Evolutionary conservation across 2,113 vertebrate species (phyloP).

Genomic region (Balaeniceps rex): DNA sequence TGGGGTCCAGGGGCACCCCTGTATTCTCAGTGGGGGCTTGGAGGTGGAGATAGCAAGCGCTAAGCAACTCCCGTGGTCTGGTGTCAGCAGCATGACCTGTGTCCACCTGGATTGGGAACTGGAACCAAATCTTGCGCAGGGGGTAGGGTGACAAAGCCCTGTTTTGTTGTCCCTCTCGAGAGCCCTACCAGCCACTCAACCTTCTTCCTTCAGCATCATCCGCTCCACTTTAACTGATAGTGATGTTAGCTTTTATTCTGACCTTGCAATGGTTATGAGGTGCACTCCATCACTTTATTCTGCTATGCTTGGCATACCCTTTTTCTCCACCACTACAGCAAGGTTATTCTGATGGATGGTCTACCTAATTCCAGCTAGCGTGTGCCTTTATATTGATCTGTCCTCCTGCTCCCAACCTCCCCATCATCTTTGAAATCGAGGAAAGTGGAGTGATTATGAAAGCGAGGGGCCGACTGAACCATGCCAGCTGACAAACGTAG

Average conservation of each 20-base stretch:
- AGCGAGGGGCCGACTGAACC: background rate
- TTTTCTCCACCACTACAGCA: background rate
- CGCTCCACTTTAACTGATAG: background rate
- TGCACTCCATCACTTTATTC: background rate
- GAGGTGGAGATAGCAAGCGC: rapidly evolving
- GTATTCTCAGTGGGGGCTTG: background rate
- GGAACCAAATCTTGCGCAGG: background rate
- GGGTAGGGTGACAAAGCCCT: background rate
- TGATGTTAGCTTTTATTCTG: background rate
- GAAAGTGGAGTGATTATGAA: background rate
- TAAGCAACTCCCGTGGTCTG: background rate
- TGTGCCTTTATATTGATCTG: background rate
- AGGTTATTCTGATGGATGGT: conserved; percentile 3
- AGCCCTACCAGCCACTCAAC: background rate
- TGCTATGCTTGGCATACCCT: background rate
- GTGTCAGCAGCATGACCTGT: background rate
- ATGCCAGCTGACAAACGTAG: background rate
- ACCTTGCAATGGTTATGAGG: background rate
- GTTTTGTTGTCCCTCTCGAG: background rate
- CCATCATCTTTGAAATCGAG: background rate
- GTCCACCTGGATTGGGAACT: background rate
- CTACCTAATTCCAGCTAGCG: background rate
- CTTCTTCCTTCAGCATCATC: background rate
- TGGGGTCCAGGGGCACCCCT: rapidly evolving
- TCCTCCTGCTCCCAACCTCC: background rate